These are phyloP conservation scores for Ceratina australensis DNA, from an alignment of 1,140 invertebrate species.

Conservation along the genomic window DNA sequence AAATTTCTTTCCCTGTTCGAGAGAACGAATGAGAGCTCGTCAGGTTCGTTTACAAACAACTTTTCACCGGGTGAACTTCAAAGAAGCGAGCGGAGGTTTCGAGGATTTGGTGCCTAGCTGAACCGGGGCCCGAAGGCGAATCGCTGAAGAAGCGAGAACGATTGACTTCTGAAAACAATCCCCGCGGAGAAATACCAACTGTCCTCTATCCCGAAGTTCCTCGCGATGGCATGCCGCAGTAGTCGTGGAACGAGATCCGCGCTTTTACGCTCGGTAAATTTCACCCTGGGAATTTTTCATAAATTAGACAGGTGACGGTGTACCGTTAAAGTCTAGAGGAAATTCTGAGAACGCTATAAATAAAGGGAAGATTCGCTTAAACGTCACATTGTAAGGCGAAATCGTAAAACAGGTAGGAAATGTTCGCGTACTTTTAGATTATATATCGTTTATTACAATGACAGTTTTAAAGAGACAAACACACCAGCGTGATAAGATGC, in stretches of 20 bases:
- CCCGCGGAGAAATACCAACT: slow-evolving; percentile 35
- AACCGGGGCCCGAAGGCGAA: slow-evolving; percentile 6
- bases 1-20: too few species aligned
- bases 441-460: too few species aligned
- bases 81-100: not conserved
- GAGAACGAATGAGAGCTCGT: not conserved
- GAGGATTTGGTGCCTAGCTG: not conserved
- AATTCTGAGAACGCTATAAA: slow-evolving; percentile 64
- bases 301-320: slow-evolving; percentile 64
- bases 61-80: not conserved
- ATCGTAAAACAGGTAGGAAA: too few species aligned
- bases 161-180: slow-evolving; percentile 51
- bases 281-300: slow-evolving; percentile 63
- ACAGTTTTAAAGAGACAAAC: too few species aligned
- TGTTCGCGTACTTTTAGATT: too few species aligned
- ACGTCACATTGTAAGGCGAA: not conserved
- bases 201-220: not conserved
- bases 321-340: slow-evolving; percentile 58
- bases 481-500: too few species aligned
- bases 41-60: not conserved
- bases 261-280: slow-evolving; percentile 62
- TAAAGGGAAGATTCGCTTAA: slow-evolving; percentile 53
- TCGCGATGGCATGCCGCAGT: too few species aligned
- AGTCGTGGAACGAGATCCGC: slow-evolving; percentile 33
- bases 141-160: slow-evolving; percentile 19